phyloP scores from a whole-genome alignment of 2,888 invertebrate species.

The Hemistola chrysoprasaria region DNA sequence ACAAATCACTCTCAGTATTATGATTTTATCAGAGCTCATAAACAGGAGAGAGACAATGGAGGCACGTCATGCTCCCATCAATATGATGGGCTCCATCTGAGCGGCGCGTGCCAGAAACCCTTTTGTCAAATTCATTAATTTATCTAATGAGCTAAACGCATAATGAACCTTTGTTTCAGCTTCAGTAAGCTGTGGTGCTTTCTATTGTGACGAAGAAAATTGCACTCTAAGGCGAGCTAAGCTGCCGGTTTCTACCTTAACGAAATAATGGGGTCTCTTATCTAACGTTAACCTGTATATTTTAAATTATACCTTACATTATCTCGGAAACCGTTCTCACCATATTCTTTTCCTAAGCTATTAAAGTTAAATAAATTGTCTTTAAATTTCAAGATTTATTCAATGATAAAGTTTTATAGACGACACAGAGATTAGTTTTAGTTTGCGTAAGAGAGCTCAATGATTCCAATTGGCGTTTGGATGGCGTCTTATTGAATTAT shows the following conservation, averaged over 20 bases:
- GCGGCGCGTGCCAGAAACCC: slow-evolving; percentile 50
- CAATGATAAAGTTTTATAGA: too few species aligned
- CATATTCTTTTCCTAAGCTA: too few species aligned
- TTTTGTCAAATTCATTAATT: slow-evolving; percentile 63
- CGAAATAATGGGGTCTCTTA: slow-evolving; percentile 30
- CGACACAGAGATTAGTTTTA: too few species aligned
- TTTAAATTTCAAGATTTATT: slow-evolving; percentile 17
- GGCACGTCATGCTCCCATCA: slow-evolving; percentile 39
- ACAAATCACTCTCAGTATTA: slow-evolving; percentile 22
- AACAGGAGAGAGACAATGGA: slow-evolving; percentile 30
- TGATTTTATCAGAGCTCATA: slow-evolving; percentile 19
- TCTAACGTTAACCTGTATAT: slow-evolving; percentile 17
- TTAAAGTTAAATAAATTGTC: too few species aligned
- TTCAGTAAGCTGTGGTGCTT: slow-evolving; percentile 49
- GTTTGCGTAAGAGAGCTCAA: slow-evolving; percentile 46
- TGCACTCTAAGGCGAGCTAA: slow-evolving; percentile 44
- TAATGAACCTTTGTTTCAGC: slow-evolving; percentile 64
- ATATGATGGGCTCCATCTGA: slow-evolving; percentile 51
- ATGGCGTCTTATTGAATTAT: slow-evolving; percentile 73
- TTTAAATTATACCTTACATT: slow-evolving; percentile 17
- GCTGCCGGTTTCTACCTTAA: slow-evolving; percentile 31
- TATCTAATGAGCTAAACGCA: slow-evolving; percentile 65
- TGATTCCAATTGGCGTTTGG: slow-evolving; percentile 55
- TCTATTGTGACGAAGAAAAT: slow-evolving; percentile 53
- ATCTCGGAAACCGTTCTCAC: slow-evolving; percentile 2